Evolutionary conservation across 2,888 invertebrate species (phyloP).

Genomic region (Thysanoteuthis rhombus): DNA sequence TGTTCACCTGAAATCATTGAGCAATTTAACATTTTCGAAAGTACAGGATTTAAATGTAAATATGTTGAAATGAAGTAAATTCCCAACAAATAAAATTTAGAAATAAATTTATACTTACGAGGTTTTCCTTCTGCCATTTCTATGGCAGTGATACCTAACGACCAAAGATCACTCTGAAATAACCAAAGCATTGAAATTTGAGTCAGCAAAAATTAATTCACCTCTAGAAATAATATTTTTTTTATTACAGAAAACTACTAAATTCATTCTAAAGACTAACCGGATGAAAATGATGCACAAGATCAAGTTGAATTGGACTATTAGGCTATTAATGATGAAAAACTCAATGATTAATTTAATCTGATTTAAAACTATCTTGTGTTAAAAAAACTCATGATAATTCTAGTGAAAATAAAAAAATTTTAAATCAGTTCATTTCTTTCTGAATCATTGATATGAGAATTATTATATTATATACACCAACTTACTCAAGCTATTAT

Average conservation of each 20-base stretch:
- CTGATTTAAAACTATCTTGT: neutral
- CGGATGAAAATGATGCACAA: neutral
- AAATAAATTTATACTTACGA: constrained; percentile 69
- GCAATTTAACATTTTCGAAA: no score
- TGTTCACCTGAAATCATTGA: no score
- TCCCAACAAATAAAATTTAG: neutral
- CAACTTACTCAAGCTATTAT: no score
- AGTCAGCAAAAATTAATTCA: neutral
- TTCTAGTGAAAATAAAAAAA: neutral
- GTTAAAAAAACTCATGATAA: neutral
- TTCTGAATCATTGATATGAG: no score
- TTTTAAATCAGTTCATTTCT: no score
- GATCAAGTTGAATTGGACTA: neutral
- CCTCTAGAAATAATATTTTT: neutral
- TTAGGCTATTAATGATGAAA: neutral
- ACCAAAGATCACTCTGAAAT: constrained; percentile 73
- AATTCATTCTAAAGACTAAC: neutral
- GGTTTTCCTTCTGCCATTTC: constrained; percentile 99
- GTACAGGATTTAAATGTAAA: no score
- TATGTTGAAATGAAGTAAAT: neutral
- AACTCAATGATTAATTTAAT: neutral
- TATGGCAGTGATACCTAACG: constrained; percentile 91
- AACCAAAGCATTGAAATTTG: constrained; percentile 27
- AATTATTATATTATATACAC: no score
- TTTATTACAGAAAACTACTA: neutral